Evolutionary conservation across 2,888 invertebrate genomes (phyloP), one percentile per base, ranked within the genome.

Genomic region (Nemoura dubitans): DNA sequence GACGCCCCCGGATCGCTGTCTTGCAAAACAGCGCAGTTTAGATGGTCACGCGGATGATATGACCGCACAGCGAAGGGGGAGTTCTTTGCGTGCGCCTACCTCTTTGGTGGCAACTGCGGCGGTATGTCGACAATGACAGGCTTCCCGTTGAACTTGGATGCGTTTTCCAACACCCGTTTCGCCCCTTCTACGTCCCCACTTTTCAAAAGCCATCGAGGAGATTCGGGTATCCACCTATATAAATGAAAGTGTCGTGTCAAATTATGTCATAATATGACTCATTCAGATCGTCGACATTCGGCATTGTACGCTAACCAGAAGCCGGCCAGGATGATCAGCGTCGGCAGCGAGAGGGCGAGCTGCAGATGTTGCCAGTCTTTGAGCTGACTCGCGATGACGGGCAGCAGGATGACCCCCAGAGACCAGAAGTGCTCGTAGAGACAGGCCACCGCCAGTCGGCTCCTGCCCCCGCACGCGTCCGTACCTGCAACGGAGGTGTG

Each of bases 371-470:
- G 90, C 92, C 92, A 92, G 87, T 89, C 91, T 26, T 89, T 90
- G 83, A 91, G 91, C 88, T 91, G 91, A 10, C 90, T 90, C 0
- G 91, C 90, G 0, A 92, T 89, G 0, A 90, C 90, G 14, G 92
- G 92, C 86, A 92, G 88, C 16, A 92, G 88, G 28, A 92, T 91
- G 2, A 92, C 91, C 1, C 92, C 92, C 85, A 92, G 88, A 6
- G 92, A 92, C 92, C 92, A 92, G 88, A 92, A 92, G 0, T 91
- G 91, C 87, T 92, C 92, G 87, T 91, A 92, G 25, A 92, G 90
- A 30, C 91, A 91, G 16, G 91, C 90, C 26, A 90, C 90, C 0
- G 91, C 91, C 27, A 90, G 90, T 85, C 91, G 91, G 87, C 91
- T 90, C 42, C 90, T 90, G 25, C 92, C 92, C 0, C 91, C 91